Percentiles rank a stretch among this genome's conserved stretches.
Conservation (phyloP, 2,888 invertebrate species). For the Hyposoter dolosus region DNA sequence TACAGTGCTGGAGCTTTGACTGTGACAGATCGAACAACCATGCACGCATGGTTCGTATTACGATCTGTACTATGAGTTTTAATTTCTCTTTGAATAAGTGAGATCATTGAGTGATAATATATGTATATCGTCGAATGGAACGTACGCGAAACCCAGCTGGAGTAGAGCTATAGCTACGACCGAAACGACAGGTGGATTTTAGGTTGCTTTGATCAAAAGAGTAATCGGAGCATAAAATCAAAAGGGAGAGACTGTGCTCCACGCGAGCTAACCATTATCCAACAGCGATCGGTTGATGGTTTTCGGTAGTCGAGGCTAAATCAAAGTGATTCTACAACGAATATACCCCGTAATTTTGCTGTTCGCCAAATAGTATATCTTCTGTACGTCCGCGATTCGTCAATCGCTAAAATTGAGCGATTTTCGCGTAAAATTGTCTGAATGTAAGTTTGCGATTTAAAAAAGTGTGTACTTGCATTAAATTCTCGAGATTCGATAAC, state of each 20-base stretch:
- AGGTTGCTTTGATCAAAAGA: slow-evolving; percentile 51
- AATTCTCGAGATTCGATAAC: not conserved
- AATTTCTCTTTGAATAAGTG: slow-evolving; percentile 27
- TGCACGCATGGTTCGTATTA: slow-evolving; percentile 7
- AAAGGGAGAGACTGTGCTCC: not conserved
- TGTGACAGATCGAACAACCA: not conserved
- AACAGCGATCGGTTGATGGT: not conserved
- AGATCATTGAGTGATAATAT: slow-evolving; percentile 37
- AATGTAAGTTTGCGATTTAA: too few species aligned
- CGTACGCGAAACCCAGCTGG: not conserved
- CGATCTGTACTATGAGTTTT: slow-evolving; percentile 8
- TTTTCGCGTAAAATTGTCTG: too few species aligned
- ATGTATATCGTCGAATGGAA: slow-evolving; percentile 1
- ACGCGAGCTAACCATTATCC: not conserved
- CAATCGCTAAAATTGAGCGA: too few species aligned
- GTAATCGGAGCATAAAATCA: slow-evolving; percentile 26
- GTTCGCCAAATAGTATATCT: not conserved
- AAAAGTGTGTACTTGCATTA: too few species aligned
- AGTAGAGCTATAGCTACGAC: not conserved
- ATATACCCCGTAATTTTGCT: not conserved
- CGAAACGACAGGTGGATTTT: slow-evolving; percentile 24
- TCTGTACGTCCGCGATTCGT: too few species aligned
- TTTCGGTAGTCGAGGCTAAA: not conserved
- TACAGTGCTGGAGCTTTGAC: slow-evolving; percentile 5
- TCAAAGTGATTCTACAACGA: not conserved